Evolutionary conservation across 2,888 invertebrate genomes (phyloP), one percentile per base, ranked within the genome.

Genomic region (Sycophila texana): DNA sequence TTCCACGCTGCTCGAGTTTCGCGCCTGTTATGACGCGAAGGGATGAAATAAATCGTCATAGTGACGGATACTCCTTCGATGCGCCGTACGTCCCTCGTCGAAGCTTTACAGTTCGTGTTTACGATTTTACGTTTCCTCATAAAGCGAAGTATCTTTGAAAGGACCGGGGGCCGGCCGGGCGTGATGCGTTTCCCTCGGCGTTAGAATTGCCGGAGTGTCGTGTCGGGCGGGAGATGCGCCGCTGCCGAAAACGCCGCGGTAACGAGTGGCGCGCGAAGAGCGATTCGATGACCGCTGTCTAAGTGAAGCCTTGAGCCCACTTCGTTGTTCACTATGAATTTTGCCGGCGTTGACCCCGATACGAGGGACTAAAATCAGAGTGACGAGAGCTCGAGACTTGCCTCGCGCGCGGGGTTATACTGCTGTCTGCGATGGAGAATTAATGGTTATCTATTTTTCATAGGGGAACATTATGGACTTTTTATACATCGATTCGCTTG

Each of bases 71-170:
- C 83, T 84, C 83, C 84, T 85, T 84, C 82, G 82, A 83, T 84
- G 83, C 84, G 81, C 83, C 82, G 84, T 84, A 84, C 82, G 82
- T 84, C 82, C 83, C 67, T 82, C 60, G 53, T 76, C 66, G 79
- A 74, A 79, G 61, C 79, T 86, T 85, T 86, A 87, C 85, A 84
- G 81, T 82, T 81, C 85, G 84, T 86, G 85, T 87, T 86, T 85
- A 86, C 85, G 85, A 86, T 85, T 87, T 87, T 86, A 86, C 85
- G 85, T 82, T 84, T 83, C 81, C 83, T 85, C 86, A 84, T 86
- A 87, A 87, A 86, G 82, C 76, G 84, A 84, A 86, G 39, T 39
- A 86, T 84, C 84, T 85, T 85, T 84, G 84, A 85, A 83, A 82
- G 83, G 72, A 10, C 72, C 63, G 47, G 10, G 55, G 13, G 39